Evolutionary conservation across 1,140 invertebrate genomes (phyloP).

Genomic region (Nebria ingens): DNA sequence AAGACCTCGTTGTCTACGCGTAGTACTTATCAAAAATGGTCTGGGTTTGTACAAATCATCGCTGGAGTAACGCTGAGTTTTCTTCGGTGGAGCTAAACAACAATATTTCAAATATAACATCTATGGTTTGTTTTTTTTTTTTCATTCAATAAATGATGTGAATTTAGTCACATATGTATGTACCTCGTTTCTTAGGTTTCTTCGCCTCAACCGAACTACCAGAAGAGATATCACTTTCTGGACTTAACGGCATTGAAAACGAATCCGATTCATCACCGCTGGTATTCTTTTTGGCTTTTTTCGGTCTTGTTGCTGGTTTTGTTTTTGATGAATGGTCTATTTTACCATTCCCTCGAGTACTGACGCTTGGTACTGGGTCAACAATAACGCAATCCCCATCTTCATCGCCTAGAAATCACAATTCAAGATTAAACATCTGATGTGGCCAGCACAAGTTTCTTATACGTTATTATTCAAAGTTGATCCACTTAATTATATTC

Average conservation of each 20-base stretch:
- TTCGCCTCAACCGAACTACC: no score
- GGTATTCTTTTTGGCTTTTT: background rate
- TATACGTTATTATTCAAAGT: no score
- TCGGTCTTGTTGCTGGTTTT: background rate
- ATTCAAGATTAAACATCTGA: no score
- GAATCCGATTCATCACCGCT: no score
- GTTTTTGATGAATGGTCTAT: background rate
- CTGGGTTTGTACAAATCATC: constrained; percentile 60
- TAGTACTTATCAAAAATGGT: constrained; percentile 34
- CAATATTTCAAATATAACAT: background rate
- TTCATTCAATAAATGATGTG: background rate
- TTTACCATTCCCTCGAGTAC: background rate
- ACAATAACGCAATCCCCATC: no score
- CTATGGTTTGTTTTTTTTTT: background rate
- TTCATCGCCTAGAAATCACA: no score
- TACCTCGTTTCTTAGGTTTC: background rate
- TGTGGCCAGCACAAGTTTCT: no score
- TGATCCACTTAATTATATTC: no score
- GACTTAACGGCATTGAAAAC: no score
- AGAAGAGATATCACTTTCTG: no score
- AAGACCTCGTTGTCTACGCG: constrained; percentile 17
- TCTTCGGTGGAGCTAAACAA: background rate
- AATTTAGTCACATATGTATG: background rate
- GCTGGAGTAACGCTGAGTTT: constrained; percentile 47
- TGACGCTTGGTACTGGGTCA: background rate